phyloP scores from a whole-genome alignment of 2,113 vertebrate species.

The Thermophis baileyi region DNA sequence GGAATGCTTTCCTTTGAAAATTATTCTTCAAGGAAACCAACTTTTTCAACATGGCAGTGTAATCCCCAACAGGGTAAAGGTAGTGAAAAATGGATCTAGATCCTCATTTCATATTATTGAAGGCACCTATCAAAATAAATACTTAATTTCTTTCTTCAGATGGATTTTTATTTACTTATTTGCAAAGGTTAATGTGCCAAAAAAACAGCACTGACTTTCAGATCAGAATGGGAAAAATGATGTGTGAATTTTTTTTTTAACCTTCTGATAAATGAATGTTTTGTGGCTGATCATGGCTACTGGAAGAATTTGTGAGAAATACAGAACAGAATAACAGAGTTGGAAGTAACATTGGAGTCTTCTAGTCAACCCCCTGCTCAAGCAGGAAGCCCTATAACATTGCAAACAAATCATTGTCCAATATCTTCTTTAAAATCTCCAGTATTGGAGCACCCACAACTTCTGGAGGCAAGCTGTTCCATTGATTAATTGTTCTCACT shows the following conservation, averaged over 20 bases:
- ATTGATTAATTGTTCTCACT: background rate
- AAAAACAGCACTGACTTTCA: background rate
- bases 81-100: background rate
- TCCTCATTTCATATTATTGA: background rate
- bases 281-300: background rate
- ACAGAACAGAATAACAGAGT: background rate
- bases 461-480: background rate
- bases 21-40: background rate
- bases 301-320: background rate
- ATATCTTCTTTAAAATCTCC: background rate
- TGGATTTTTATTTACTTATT: background rate
- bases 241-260: background rate
- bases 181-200: background rate
- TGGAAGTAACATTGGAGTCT: background rate
- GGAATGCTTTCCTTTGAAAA: background rate
- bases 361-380: too few relatives aligned
- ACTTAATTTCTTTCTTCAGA: background rate
- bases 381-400: background rate
- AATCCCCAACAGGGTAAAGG: background rate
- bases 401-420: background rate
- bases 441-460: too few relatives aligned
- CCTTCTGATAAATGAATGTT: background rate
- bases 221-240: background rate
- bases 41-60: background rate
- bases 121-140: background rate